phyloP scores from a whole-genome alignment of 1,140 invertebrate genomes.

The Bemisia tabaci region DNA sequence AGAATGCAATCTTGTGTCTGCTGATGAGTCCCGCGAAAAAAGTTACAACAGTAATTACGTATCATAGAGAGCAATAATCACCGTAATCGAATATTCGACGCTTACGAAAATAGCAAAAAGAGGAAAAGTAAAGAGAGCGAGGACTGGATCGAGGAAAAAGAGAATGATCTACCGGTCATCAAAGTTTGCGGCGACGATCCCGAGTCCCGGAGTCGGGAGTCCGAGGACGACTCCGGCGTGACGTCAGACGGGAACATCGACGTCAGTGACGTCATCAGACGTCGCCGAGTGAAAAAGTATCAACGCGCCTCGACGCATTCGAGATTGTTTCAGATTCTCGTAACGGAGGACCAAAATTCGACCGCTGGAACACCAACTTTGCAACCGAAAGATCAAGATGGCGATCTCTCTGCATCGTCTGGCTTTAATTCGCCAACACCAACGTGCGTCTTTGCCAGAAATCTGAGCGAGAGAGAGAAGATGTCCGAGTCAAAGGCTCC shows the following conservation, averaged over 20 bases:
- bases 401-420: not conserved
- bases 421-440: not conserved
- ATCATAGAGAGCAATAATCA: no score
- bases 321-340: not conserved
- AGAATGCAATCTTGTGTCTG: no score
- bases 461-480: no score
- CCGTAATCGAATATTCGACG: no score
- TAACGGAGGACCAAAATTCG: not conserved
- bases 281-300: not conserved
- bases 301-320: not conserved
- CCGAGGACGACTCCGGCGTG: not conserved
- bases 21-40: no score
- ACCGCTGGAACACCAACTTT: not conserved
- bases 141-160: no score
- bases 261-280: not conserved
- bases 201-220: not conserved
- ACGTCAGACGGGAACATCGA: not conserved
- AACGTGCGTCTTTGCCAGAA: no score
- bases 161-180: not conserved
- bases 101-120: no score
- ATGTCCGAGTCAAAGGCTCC: no score
- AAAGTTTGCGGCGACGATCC: not conserved
- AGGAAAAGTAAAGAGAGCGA: no score
- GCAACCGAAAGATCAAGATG: not conserved
- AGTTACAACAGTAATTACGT: no score